phyloP scores from a whole-genome alignment of 2,888 invertebrate species.

The Xanthorhoe spadicearia region DNA sequence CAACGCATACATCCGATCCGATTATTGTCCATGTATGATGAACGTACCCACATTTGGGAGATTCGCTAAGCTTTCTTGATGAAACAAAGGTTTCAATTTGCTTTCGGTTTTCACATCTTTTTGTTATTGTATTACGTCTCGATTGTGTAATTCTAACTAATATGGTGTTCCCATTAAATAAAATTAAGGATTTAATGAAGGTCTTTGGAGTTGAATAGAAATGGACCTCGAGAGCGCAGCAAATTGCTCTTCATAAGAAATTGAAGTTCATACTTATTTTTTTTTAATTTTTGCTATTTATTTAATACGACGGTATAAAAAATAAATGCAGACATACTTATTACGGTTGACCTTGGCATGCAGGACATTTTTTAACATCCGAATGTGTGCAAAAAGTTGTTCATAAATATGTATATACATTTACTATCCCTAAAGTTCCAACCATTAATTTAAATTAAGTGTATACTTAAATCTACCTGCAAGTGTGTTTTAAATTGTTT shows the following conservation, averaged over 20 bases:
- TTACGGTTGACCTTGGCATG: neutral
- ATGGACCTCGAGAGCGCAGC: too few relatives aligned
- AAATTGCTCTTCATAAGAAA: too few relatives aligned
- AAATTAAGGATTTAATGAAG: too few relatives aligned
- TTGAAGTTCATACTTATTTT: too few relatives aligned
- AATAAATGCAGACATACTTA: too few relatives aligned
- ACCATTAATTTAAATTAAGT: conserved; percentile 8
- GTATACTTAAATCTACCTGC: conserved; percentile 2
- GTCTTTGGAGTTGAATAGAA: too few relatives aligned
- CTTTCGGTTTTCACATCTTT: conserved; percentile 29
- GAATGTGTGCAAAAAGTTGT: conserved; percentile 7
- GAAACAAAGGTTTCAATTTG: conserved; percentile 40
- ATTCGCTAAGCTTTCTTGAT: conserved; percentile 66
- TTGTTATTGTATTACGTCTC: neutral
- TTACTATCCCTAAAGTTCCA: neutral
- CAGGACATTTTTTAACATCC: conserved; percentile 9
- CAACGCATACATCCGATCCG: neutral
- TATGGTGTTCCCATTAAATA: too few relatives aligned
- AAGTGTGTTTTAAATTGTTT: conserved; percentile 1
- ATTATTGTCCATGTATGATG: neutral
- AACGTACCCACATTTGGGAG: conserved; percentile 33
- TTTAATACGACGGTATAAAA: too few relatives aligned
- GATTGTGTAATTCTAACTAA: too few relatives aligned
- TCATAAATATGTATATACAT: neutral
- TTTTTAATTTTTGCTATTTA: too few relatives aligned